phyloP scores from a whole-genome alignment of 2,113 vertebrate genomes.

The Pagrus major region DNA sequence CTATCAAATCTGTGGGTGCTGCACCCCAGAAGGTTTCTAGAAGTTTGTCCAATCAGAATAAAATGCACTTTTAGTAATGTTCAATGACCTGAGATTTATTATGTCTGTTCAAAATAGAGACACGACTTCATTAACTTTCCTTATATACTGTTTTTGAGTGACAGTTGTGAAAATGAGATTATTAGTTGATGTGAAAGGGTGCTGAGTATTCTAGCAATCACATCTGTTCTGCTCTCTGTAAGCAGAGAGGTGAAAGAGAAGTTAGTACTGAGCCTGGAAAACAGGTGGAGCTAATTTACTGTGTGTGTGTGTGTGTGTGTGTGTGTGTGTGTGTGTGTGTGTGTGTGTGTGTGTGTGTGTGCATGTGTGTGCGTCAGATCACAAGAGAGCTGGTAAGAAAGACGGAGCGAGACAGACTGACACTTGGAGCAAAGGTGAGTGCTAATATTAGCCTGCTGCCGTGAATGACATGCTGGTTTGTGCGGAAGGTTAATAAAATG shows the following conservation, averaged over 20 bases:
- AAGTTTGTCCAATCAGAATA: too few species aligned
- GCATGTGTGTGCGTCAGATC: background rate
- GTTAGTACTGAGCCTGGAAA: slow-evolving; percentile 43
- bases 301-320: background rate
- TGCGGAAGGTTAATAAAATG: slow-evolving; percentile 27
- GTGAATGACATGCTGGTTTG: slow-evolving; percentile 21
- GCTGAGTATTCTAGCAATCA: slow-evolving; percentile 15
- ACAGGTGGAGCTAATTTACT: slow-evolving; percentile 59
- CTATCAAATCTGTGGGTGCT: too few species aligned
- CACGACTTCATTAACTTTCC: background rate
- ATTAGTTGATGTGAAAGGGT: slow-evolving; percentile 6
- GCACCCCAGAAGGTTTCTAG: too few species aligned
- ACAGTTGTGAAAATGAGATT: slow-evolving; percentile 2
- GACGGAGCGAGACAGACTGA: slow-evolving; percentile 17
- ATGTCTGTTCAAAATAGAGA: background rate
- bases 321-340: background rate
- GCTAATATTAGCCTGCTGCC: slow-evolving; percentile 49
- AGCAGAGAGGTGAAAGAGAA: slow-evolving; percentile 35
- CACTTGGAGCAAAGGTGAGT: slow-evolving; percentile 38
- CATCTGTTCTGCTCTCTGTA: slow-evolving; percentile 37
- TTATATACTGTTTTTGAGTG: background rate
- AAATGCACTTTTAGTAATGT: too few species aligned
- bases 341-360: slow-evolving; percentile 1
- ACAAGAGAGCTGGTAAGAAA: background rate
- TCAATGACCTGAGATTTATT: background rate